Base-by-base conservation (phyloP, 2,113 vertebrate genomes). In the Cichladusa arquata region DNA sequence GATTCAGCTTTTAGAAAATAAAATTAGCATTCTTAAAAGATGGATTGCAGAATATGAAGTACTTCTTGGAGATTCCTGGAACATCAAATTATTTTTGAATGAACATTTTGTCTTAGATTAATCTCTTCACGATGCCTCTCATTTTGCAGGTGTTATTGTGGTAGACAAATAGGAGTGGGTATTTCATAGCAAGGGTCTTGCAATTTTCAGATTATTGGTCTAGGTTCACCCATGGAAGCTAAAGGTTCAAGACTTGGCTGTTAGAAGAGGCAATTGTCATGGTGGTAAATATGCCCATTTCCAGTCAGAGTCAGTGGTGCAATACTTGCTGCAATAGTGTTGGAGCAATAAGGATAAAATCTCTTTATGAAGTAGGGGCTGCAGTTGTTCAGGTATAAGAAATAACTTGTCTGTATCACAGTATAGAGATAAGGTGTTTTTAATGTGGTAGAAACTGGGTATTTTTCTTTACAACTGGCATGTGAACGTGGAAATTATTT, bases 11-110 rank as follows among this genome's bases (percentile, higher is more conserved):
- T 95, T 53, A 80, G 29, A 14, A 90, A 95, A 92, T 48, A 85
- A 94, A 97, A 95, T 86, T 48, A 94, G 7, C 31, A 91, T 93
- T 94, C 96, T 94, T 33, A 84, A 62, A 96, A 92, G 31, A 83
- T 6, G 42, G 14, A 48, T 96, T 97, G 76, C 44, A 93, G 56
- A 87, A 92, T 86, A 89, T 64, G 40, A 88, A 53, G 28, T 81
- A 86, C 38, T 91, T 73, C 19, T 31, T 47, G 23, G 86, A 72
- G 66, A 57, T 80, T 65, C 29, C 50, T 82, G 45, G 57, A 57
- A 42, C 85, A 44, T 81, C 29, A 70, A 85, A 92, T 67, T 86
- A 70, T 71, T 96, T 96, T 89, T 67, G 47, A 90, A 91, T 92
- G 36, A 86, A 69, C 26, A 57, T 93, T 96, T 94, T 73, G 70